phyloP scores from a whole-genome alignment of 2,888 invertebrate species.

The Eubasilissa splendida region DNA sequence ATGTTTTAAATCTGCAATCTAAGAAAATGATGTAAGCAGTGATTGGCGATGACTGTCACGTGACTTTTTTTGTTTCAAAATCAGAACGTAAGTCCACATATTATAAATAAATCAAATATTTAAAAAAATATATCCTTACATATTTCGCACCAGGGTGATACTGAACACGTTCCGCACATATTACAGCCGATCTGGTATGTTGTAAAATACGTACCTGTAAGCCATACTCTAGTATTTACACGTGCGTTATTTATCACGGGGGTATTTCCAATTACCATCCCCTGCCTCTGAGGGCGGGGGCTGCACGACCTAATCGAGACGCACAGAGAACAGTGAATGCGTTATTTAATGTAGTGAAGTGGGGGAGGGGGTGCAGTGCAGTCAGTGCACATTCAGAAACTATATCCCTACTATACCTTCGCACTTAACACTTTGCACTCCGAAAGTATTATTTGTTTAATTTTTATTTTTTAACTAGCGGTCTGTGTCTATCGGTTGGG shows the following conservation, averaged over 20 bases:
- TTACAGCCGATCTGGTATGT: too few relatives aligned
- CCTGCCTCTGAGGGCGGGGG: conserved; percentile 20
- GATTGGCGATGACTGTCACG: too few relatives aligned
- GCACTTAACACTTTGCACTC: conserved; percentile 12
- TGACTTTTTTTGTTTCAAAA: too few relatives aligned
- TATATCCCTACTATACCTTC: not conserved
- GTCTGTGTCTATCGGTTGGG: not conserved
- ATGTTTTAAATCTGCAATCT: too few relatives aligned
- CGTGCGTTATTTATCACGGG: conserved; percentile 26
- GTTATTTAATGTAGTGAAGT: conserved; percentile 3
- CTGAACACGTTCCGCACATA: too few relatives aligned
- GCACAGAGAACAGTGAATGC: conserved; percentile 16
- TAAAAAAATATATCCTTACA: too few relatives aligned
- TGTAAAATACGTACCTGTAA: not conserved
- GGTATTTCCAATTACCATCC: conserved; percentile 28
- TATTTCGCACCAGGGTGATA: too few relatives aligned
- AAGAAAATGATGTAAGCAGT: too few relatives aligned
- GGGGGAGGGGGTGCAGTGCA: conserved; percentile 14
- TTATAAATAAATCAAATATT: too few relatives aligned
- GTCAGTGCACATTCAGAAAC: conserved; percentile 31
- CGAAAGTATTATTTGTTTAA: not conserved
- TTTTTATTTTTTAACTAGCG: not conserved
- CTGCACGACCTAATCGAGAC: conserved; percentile 24
- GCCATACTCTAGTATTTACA: conserved; percentile 5
- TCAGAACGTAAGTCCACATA: too few relatives aligned